Conservation (phyloP, 2,113 vertebrate species). For the Colossoma macropomum region DNA sequence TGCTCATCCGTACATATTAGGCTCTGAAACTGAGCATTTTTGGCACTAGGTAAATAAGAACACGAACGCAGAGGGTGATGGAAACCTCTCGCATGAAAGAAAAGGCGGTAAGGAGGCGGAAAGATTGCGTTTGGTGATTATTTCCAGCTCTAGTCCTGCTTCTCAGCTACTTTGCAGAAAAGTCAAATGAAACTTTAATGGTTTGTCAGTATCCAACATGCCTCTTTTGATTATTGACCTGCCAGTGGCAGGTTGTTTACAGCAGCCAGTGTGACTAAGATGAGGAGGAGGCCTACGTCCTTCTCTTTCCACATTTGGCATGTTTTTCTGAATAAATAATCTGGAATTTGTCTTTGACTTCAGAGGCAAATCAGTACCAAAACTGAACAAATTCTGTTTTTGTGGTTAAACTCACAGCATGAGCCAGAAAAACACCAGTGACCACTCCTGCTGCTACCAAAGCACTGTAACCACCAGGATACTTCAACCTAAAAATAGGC, state of each 20-base stretch:
- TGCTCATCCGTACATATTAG: neutral
- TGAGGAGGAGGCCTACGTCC: neutral
- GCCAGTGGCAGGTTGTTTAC: slow-evolving; percentile 29
- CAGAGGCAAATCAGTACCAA: neutral
- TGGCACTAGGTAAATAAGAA: neutral
- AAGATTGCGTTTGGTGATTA: slow-evolving; percentile 4
- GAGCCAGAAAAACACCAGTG: no score
- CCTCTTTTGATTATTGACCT: slow-evolving; percentile 58
- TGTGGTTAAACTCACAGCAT: no score
- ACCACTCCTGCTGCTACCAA: no score
- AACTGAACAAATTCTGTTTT: no score
- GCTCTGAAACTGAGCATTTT: neutral
- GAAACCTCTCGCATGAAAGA: neutral
- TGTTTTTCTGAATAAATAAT: neutral
- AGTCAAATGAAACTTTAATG: slow-evolving; percentile 58
- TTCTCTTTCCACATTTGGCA: neutral
- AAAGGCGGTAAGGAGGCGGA: neutral
- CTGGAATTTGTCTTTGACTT: neutral
- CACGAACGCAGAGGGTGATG: neutral
- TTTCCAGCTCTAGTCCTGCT: neutral
- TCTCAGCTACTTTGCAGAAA: slow-evolving; percentile 3
- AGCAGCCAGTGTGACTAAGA: neutral
- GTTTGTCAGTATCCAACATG: slow-evolving; percentile 25
- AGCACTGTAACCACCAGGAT: no score
- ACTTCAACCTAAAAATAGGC: no score